A percentile compares a stretch with the other conserved stretches of the same genome.
Conservation (phyloP, 2,888 invertebrate species). For the Synergus gifuensis region DNA sequence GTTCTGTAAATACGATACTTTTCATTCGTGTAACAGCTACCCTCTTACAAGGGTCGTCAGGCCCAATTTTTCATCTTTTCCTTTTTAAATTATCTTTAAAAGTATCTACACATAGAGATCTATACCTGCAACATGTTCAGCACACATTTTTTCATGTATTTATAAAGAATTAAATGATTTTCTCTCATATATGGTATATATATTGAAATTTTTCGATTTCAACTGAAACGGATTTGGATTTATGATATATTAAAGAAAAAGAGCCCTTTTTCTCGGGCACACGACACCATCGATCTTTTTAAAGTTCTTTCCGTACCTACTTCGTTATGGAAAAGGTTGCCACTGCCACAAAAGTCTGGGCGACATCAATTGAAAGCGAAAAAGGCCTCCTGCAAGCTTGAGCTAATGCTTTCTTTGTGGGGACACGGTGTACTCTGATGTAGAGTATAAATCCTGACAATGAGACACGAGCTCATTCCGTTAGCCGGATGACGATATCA, state of each 20-base stretch:
- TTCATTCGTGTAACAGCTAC: too few species aligned
- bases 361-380: constrained; percentile 27
- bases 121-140: too few species aligned
- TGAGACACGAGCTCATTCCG: constrained; percentile 37
- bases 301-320: constrained; percentile 6
- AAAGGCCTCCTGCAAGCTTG: constrained; percentile 25
- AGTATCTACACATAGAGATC: background rate
- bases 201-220: too few species aligned
- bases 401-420: constrained; percentile 37
- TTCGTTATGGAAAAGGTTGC: constrained; percentile 2
- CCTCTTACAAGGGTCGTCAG: too few species aligned
- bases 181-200: too few species aligned
- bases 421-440: constrained; percentile 15
- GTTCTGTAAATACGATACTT: too few species aligned
- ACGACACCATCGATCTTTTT: constrained; percentile 24
- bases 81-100: background rate
- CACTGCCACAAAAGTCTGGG: constrained; percentile 17
- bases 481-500: constrained; percentile 40
- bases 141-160: background rate
- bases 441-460: constrained; percentile 31
- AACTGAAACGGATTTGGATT: background rate
- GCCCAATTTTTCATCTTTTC: background rate
- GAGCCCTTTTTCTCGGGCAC: background rate
- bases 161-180: too few species aligned
- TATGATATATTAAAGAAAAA: background rate